Evolutionary conservation across 2,113 vertebrate genomes (phyloP).

Genomic region (Nematolebias whitei): DNA sequence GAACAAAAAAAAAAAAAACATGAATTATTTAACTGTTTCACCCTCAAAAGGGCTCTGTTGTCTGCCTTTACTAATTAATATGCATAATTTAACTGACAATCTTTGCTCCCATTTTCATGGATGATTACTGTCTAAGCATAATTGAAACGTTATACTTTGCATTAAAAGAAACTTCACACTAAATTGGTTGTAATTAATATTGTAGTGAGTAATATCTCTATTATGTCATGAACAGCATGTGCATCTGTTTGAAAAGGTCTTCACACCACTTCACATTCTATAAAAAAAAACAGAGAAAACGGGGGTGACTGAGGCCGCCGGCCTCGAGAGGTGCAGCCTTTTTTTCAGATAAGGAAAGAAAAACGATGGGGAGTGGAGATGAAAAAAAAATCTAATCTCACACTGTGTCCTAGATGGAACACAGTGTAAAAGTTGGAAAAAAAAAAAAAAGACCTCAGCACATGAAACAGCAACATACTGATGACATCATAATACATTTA

Average conservation of each 20-base stretch:
- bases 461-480: too few relatives aligned
- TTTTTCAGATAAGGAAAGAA: too few relatives aligned
- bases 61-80: neutral
- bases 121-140: neutral
- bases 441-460: too few relatives aligned
- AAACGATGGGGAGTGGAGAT: too few relatives aligned
- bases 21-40: neutral
- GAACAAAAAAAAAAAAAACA: neutral
- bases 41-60: neutral
- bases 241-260: neutral
- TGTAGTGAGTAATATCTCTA: neutral
- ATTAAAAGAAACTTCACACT: neutral
- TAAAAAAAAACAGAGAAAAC: too few relatives aligned
- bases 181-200: neutral
- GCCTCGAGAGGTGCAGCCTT: too few relatives aligned
- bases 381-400: too few relatives aligned
- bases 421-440: too few relatives aligned
- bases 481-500: too few relatives aligned
- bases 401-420: too few relatives aligned
- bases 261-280: neutral
- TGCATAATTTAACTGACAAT: neutral
- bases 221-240: neutral
- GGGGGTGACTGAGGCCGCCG: too few relatives aligned
- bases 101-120: neutral
- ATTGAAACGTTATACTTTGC: neutral